Base-by-base conservation (phyloP, 2,797 vertebrate genomes). In the Scolopax bukidnonensis region DNA sequence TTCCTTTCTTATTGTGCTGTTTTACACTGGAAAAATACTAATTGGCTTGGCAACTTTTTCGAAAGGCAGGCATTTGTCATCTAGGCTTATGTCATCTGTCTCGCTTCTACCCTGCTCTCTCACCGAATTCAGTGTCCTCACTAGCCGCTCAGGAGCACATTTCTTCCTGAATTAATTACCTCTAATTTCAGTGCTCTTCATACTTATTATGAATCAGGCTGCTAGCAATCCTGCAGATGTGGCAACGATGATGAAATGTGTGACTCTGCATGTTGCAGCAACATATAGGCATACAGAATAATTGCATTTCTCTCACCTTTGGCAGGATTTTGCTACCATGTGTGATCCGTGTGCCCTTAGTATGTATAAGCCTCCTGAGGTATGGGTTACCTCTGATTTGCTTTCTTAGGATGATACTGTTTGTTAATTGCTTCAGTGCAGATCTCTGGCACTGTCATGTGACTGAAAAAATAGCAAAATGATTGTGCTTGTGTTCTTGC, bases 21-120 rank as follows among this genome's bases (percentile, higher is more conserved):
- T 93, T 69, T 38, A 67, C 90, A 69, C 43, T 76, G 74, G 21
- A 69, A 92, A 92, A 70, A 53, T 88, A 33, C 16, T 59, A 41
- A 51, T 75, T 82, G 75, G 50, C 25, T 57, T 47, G 78, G 19
- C 16, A 89, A 3, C 17, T 45, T 30, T 57, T 84, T 23, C 10
- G 45, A 69, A 89, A 84, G 67, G 16, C 38, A 73, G 53, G 54
- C 33, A 40, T 32, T 47, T 33, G 3, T n/a, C n/a, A n/a, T 45
- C 6, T 19, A 47, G 41, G 12, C 25, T n/a, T 64, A 9, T 4
- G 0, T 83, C 15, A 4, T 12, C 56, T 48, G 1, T 57, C 64
- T 80, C 1, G 0, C 38, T 64, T 75, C 24, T 16, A n/a, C 53
- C 21, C 5, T 2, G 1, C 38, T 74, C 38, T 9, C 36, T 64